Base-by-base conservation (phyloP, 1,140 invertebrate genomes). In the Calephelis nemesis region DNA sequence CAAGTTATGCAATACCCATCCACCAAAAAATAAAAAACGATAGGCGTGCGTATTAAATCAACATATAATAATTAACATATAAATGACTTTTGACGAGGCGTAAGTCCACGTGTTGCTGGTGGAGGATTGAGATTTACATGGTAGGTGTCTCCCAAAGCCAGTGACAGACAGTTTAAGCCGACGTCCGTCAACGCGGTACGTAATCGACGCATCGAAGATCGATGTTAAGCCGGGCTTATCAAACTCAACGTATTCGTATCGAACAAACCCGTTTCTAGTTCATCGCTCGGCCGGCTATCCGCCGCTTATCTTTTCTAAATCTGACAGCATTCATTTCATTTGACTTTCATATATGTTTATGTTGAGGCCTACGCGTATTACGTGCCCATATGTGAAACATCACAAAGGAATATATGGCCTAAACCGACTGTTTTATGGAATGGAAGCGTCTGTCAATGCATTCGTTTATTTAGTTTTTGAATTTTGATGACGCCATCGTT, bases 141-240 rank as follows among this genome's bases (percentile, higher is more conserved):
- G 79, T 84, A 78, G 84, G 87, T 88, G 85, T 85, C 83, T 80
- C 79, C 75, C 71, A 70, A 68, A 80, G 79, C 75, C 77, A 78
- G 81, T 88, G 86, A 89, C 83, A 83, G 87, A 88, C 85, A 85
- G 84, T 76, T 84, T 91, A 89, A 91, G 89, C 85, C 80, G 87
- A 88, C 86, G 85, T 91, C 87, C 89, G 89, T 90, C 89, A 91
- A 89, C 89, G 87, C 85, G 76, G 78, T 77, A 72, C 81, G 84
- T 87, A 88, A 88, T 90, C 87, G 77, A 77, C 82, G 80, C 82
- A 88, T 88, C 87, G 80, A 84, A 90, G 87, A 90, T 87, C 86
- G 78, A 85, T 89, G 85, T 76, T 90, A 89, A 91, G 86, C 80
- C 75, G 81, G 70, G 85, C 84, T 91, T 91, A 91, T 84, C 85